Conservation (phyloP, 2,797 vertebrate genomes). For the Scolopax bukidnonensis region DNA sequence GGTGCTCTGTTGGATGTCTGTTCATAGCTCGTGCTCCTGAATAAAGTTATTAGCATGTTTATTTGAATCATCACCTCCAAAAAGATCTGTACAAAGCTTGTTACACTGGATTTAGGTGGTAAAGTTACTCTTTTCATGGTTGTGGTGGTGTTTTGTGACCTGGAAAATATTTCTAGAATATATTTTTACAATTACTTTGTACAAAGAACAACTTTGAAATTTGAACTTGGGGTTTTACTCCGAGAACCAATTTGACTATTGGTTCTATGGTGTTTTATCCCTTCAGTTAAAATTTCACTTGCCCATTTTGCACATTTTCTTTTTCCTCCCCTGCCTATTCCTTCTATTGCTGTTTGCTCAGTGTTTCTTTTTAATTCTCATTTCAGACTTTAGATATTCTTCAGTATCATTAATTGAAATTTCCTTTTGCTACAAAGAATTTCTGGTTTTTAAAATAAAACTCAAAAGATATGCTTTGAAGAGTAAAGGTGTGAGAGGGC, state of each 20-base stretch:
- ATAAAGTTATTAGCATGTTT: neutral
- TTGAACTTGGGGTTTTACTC: neutral
- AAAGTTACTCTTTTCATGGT: neutral
- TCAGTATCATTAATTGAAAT: neutral
- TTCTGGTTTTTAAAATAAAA: neutral
- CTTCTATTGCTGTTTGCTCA: neutral
- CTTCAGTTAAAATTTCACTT: neutral
- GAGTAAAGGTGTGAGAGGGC: neutral
- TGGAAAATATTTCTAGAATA: neutral
- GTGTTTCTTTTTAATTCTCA: neutral
- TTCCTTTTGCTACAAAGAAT: neutral
- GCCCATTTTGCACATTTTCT: neutral
- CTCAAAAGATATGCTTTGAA: neutral
- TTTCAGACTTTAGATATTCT: neutral
- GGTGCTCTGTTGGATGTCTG: neutral
- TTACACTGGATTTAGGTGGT: neutral
- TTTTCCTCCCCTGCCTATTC: neutral
- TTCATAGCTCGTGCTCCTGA: neutral
- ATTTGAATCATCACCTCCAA: neutral
- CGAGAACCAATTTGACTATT: neutral
- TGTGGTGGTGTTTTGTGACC: neutral
- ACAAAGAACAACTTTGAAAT: neutral
- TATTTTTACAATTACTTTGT: neutral
- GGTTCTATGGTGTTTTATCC: neutral
- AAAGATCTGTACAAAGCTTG: neutral